Evolutionary conservation across 2,113 vertebrate genomes (phyloP).

Genomic region (Nothocercus nigrocapillus): DNA sequence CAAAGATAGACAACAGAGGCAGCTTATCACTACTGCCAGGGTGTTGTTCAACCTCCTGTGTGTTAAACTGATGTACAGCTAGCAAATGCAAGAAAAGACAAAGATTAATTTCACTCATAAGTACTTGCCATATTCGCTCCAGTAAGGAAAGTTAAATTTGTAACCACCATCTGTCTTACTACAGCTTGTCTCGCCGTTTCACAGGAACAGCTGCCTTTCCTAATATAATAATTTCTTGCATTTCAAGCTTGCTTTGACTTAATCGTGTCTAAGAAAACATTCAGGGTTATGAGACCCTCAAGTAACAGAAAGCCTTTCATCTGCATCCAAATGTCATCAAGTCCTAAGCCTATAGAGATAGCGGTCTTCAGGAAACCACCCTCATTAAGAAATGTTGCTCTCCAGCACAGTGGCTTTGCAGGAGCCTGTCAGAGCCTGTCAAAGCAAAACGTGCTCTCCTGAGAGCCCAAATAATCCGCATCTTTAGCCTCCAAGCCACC

Average conservation of each 20-base stretch:
- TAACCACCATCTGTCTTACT: background rate
- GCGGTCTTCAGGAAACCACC: background rate
- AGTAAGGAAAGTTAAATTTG: background rate
- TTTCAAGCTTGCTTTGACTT: background rate
- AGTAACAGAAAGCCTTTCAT: background rate
- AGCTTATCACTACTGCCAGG: background rate
- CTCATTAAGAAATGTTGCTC: background rate
- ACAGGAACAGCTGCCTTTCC: background rate
- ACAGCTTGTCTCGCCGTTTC: background rate
- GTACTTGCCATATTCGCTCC: background rate
- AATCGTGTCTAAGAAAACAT: background rate
- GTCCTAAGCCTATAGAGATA: background rate
- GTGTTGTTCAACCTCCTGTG: background rate
- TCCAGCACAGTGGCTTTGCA: background rate
- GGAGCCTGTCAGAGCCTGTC: accelerated
- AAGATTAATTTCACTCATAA: background rate
- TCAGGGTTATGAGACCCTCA: background rate
- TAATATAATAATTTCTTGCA: background rate
- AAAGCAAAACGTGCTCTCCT: background rate
- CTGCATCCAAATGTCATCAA: background rate
- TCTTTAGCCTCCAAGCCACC: background rate
- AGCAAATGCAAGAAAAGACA: background rate
- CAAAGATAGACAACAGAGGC: background rate
- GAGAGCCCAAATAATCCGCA: background rate
- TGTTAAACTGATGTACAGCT: background rate